Conservation (phyloP, 2,113 vertebrate genomes). For the Alethe diademata region DNA sequence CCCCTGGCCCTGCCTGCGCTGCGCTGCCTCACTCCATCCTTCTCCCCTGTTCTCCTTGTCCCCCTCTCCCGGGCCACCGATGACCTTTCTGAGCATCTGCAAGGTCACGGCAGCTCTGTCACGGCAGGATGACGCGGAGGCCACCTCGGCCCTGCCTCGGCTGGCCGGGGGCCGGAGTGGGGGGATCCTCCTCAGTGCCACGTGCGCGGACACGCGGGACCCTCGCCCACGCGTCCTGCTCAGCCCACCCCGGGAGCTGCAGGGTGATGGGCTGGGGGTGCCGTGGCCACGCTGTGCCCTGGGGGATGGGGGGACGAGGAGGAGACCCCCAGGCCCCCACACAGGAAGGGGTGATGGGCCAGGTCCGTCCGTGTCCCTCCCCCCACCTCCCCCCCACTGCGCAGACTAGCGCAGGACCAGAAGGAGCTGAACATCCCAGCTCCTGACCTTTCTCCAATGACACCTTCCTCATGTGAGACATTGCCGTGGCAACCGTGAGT, state of each 20-base stretch:
- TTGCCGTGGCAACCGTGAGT: constrained; percentile 13
- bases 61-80: neutral
- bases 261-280: neutral
- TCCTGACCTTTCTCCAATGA: constrained; percentile 56
- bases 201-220: neutral
- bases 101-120: constrained; percentile 18
- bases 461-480: neutral
- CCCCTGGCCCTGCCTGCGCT: neutral
- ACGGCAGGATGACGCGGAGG: neutral
- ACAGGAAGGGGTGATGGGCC: too few species aligned
- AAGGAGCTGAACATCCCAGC: neutral
- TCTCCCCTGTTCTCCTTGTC: neutral
- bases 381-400: fast-evolving
- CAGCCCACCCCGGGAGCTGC: neutral
- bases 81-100: neutral
- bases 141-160: neutral
- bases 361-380: too few species aligned
- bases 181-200: neutral
- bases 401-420: neutral
- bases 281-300: neutral
- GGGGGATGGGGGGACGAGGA: fast-evolving
- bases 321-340: neutral
- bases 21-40: neutral
- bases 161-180: neutral
- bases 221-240: fast-evolving